Evolutionary conservation across 2,888 invertebrate species (phyloP), one percentile per base, ranked within the genome.

Genomic region (Lochmaea crataegi): DNA sequence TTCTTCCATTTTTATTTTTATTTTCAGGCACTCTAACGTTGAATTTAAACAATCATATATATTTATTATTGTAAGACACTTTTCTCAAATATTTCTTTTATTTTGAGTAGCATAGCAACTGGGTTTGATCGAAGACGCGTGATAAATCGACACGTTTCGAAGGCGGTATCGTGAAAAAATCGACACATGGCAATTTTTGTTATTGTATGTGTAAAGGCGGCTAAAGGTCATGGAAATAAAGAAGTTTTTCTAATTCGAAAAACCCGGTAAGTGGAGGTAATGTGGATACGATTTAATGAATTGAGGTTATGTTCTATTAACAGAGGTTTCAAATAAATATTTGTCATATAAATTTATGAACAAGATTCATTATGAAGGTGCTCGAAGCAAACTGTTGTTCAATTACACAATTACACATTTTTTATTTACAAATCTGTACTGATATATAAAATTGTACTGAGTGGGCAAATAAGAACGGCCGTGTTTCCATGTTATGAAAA

Each of bases 81-180:
- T 65, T 45, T 14, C 26, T 32, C 26, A 32, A 11, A 64, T 63
- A 51, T 57, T 68, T 75, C 68, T 68, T 73, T 75, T 67, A 70
- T 72, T 57, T 22, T 56, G 65, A 73, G 74, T 72, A 73, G 64
- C 79, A 48, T 80, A 77, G 80, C 80, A 79, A 81, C 81, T 63
- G 51, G 22, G 82, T 80, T 82, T 82, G 79, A 78, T 82, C 82
- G 79, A 78, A 78, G 14, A 16, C 53, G 75, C 63, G 73, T 68
- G 72, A 72, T 65, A 51, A 9, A 72, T 73, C 69, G 77, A 74
- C 78, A 77, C 75, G 42, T 74, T 71, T 65, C 48, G 68, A 60
- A 38, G 26, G 69, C 41, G 64, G 14, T 14, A 70, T 32, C 14
- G 63, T 53, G 69, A 56, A 61, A 51, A 69, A 16, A 56, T 64